A percentile compares a stretch with the other conserved stretches of the same genome.
These are phyloP conservation scores for Cyclura pinguis DNA, from an alignment of 2,797 vertebrate species.

Conservation along the genomic window DNA sequence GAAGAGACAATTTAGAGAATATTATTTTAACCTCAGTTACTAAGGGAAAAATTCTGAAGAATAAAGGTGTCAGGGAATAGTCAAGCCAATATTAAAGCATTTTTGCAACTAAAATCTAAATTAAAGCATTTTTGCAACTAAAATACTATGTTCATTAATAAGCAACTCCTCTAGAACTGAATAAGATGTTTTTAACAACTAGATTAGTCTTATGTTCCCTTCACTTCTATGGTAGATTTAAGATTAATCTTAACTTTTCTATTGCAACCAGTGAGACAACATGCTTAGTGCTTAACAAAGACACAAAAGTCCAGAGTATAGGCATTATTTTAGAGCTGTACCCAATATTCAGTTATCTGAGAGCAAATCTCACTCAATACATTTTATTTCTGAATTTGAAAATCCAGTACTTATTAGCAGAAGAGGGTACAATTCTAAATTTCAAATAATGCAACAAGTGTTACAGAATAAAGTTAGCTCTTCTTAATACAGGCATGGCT, in stretches of 20 bases:
- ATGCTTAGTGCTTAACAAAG: neutral
- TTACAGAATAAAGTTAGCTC: conserved; percentile 36
- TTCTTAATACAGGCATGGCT: neutral
- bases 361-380: neutral
- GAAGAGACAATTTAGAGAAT: neutral
- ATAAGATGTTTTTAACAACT: neutral
- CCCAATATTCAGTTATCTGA: neutral
- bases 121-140: neutral
- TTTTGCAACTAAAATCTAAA: neutral
- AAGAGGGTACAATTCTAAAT: neutral
- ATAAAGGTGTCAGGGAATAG: neutral
- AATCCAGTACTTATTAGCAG: neutral
- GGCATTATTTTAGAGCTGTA: too few relatives aligned
- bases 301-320: neutral
- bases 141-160: neutral
- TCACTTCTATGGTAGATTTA: neutral
- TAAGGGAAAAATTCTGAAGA: neutral
- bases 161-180: neutral
- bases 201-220: neutral
- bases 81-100: neutral
- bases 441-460: conserved; percentile 51
- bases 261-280: neutral
- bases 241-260: neutral
- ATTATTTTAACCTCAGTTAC: neutral
- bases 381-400: neutral